Evolutionary conservation across 1,140 invertebrate genomes (phyloP).

Genomic region (Rhopalosiphum padi): DNA sequence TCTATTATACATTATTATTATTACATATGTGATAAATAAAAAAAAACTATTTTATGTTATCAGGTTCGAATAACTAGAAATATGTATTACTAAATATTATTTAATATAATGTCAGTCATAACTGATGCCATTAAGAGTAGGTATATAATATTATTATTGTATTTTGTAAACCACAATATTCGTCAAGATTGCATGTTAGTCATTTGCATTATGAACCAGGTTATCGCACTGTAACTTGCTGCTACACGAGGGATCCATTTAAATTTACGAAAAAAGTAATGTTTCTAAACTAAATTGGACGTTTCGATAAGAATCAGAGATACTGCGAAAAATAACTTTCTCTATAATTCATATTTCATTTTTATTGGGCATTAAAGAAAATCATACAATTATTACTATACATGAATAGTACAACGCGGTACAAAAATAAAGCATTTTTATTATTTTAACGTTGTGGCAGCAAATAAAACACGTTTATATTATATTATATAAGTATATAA

Average conservation of each 20-base stretch:
- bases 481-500: neutral
- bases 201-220: no score
- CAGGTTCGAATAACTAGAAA: neutral
- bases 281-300: neutral
- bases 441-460: neutral
- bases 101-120: neutral
- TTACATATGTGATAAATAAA: neutral
- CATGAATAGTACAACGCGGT: neutral
- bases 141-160: neutral
- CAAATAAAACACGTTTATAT: neutral
- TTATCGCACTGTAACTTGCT: neutral
- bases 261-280: constrained; percentile 17
- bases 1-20: neutral
- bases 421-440: neutral
- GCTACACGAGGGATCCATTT: constrained; percentile 9
- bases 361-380: constrained; percentile 14
- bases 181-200: neutral
- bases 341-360: constrained; percentile 32
- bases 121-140: neutral
- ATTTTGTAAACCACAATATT: constrained; percentile 10
- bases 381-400: neutral
- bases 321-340: neutral
- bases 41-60: neutral
- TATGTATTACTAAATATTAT: neutral
- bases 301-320: constrained; percentile 11